Conservation (phyloP, 2,888 invertebrate genomes). For the Heliconius ethilla region DNA sequence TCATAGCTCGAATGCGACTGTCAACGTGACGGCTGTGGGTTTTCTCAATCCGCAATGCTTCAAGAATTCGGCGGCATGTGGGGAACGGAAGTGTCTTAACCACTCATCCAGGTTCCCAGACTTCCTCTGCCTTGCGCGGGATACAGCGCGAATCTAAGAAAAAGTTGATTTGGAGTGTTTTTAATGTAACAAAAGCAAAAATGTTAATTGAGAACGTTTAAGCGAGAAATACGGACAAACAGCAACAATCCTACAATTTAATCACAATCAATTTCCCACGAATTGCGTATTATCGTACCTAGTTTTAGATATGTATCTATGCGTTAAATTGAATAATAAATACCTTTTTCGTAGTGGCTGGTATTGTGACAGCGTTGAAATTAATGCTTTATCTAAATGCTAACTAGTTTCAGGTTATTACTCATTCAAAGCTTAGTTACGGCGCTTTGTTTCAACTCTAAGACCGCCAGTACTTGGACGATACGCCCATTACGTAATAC, state of each 20-base stretch:
- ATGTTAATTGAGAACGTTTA: conserved; percentile 15
- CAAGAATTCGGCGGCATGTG: too few relatives aligned
- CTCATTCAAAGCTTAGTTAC: conserved; percentile 48
- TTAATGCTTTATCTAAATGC: conserved; percentile 49
- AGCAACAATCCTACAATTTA: conserved; percentile 27
- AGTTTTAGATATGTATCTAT: conserved; percentile 44
- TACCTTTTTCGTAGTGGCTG: conserved; percentile 44
- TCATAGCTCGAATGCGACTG: too few relatives aligned
- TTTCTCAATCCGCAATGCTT: too few relatives aligned
- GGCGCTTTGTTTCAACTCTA: conserved; percentile 45
- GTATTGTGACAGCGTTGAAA: conserved; percentile 47
- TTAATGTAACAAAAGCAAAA: not conserved
- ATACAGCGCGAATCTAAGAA: not conserved
- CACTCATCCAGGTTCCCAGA: not conserved
- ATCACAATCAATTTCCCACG: conserved; percentile 39
- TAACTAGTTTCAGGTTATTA: conserved; percentile 50
- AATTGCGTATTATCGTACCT: conserved; percentile 33
- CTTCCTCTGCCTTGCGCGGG: not conserved
- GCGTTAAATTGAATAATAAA: conserved; percentile 47
- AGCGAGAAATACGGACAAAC: conserved; percentile 6
- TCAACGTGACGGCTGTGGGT: too few relatives aligned
- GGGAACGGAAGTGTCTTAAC: too few relatives aligned
- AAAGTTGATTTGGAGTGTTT: not conserved
- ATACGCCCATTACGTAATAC: conserved; percentile 42
- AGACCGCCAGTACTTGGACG: conserved; percentile 36